Conservation (phyloP, 2,797 vertebrate species). For the Trematomus bernacchii region DNA sequence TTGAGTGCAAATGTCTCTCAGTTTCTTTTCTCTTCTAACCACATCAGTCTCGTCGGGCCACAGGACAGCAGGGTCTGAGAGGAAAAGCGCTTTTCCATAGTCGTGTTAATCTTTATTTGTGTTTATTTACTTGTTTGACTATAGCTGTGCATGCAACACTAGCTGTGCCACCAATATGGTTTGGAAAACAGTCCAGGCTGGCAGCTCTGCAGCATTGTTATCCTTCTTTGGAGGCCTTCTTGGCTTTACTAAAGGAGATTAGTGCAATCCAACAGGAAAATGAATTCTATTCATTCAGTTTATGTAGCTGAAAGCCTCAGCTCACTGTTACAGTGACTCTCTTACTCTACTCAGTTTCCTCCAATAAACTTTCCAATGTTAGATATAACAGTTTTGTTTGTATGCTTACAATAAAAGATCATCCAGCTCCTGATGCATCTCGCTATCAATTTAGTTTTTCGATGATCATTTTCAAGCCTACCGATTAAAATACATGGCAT, state of each 20-base stretch:
- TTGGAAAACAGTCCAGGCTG: conserved; percentile 20
- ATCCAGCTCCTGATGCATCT: not conserved
- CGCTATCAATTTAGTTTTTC: not conserved
- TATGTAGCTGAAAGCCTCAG: conserved; percentile 14
- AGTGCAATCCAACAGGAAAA: conserved; percentile 58
- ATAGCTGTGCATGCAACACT: conserved; percentile 11
- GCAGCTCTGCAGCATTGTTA: conserved; percentile 17
- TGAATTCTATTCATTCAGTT: conserved; percentile 43
- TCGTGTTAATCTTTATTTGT: conserved; percentile 34
- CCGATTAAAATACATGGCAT: not conserved
- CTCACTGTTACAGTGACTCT: conserved; percentile 16
- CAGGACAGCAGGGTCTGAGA: not conserved
- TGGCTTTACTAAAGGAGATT: conserved; percentile 69
- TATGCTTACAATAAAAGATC: not conserved
- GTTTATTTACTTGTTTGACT: conserved; percentile 37
- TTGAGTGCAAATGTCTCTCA: not conserved
- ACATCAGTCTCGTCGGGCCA: not conserved
- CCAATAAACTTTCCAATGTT: conserved; percentile 2
- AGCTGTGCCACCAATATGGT: conserved; percentile 22
- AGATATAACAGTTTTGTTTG: conserved; percentile 1
- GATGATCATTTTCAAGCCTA: not conserved
- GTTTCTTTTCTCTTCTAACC: not conserved
- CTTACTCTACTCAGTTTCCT: conserved; percentile 16
- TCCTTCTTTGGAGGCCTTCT: conserved; percentile 54
- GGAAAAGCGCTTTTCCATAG: not conserved